Conservation (phyloP, 2,797 vertebrate genomes). For the Chaenodraco wilsoni region DNA sequence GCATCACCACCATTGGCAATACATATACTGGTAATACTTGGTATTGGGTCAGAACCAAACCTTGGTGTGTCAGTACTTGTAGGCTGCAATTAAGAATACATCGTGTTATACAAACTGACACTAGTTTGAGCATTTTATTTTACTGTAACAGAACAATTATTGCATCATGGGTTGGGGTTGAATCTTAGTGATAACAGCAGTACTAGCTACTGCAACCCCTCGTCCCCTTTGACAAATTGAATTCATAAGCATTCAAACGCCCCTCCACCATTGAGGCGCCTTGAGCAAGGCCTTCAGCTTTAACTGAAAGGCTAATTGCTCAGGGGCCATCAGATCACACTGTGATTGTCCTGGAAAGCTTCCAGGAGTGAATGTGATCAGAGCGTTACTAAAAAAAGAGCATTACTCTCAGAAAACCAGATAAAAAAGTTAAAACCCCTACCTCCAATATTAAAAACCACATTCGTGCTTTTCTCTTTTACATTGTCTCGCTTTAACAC, state of each 20-base stretch:
- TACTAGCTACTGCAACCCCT: not conserved
- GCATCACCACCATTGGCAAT: not conserved
- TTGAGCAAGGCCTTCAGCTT: too few relatives aligned
- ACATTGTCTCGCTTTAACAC: slow-evolving; percentile 5
- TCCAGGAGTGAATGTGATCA: too few relatives aligned
- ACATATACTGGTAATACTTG: not conserved
- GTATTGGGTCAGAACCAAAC: not conserved
- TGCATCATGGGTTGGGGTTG: not conserved
- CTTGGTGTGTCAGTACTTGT: not conserved
- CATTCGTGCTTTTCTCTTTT: not conserved
- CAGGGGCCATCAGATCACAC: too few relatives aligned
- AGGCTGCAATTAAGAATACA: not conserved
- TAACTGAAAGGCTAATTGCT: too few relatives aligned
- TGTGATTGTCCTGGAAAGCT: too few relatives aligned
- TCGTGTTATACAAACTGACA: not conserved
- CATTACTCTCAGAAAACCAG: too few relatives aligned
- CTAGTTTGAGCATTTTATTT: not conserved
- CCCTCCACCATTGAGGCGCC: too few relatives aligned
- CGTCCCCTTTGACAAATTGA: not conserved
- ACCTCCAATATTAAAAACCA: too few relatives aligned
- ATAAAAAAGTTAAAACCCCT: too few relatives aligned
- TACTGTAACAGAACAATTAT: too few relatives aligned
- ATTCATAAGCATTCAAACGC: not conserved
- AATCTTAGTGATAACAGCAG: not conserved
- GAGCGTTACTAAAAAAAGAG: too few relatives aligned